A percentile compares a stretch with the other conserved stretches of the same genome.
Evolutionary conservation across 2,797 vertebrate genomes (phyloP).

Genomic region (Danionella dracula): DNA sequence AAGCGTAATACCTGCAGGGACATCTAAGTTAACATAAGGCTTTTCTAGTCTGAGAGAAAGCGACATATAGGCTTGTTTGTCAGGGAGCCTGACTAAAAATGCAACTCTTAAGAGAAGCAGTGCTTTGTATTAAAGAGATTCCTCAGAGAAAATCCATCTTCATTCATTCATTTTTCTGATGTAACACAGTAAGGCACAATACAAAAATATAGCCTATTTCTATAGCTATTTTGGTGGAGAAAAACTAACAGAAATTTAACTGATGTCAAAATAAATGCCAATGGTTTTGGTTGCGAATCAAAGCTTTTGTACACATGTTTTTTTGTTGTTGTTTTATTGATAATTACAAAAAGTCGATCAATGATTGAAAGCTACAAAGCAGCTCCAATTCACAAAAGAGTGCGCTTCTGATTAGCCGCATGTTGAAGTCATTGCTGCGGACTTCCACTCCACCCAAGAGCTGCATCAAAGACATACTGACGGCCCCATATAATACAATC

Average conservation of each 20-base stretch:
- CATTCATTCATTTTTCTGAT: slow-evolving; percentile 25
- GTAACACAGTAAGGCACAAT: slow-evolving; percentile 37
- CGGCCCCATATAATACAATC: slow-evolving; percentile 66
- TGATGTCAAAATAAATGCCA: not conserved
- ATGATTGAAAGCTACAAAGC: slow-evolving; percentile 44
- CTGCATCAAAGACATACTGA: slow-evolving; percentile 61
- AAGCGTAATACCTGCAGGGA: not conserved
- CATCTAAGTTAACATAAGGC: not conserved
- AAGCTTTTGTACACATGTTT: not conserved
- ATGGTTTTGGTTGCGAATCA: too few relatives aligned
- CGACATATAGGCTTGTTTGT: not conserved
- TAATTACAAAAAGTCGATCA: slow-evolving; percentile 40
- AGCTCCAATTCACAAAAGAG: slow-evolving; percentile 40
- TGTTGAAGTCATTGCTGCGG: slow-evolving; percentile 54
- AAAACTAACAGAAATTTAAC: too few relatives aligned
- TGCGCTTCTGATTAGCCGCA: slow-evolving; percentile 50
- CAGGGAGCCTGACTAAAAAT: not conserved
- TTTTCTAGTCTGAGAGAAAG: not conserved
- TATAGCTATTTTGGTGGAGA: too few relatives aligned
- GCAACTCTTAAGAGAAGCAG: slow-evolving; percentile 33
- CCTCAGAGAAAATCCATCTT: slow-evolving; percentile 35
- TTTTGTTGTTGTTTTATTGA: not conserved
- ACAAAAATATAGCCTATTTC: slow-evolving; percentile 15
- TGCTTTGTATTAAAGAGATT: slow-evolving; percentile 52
- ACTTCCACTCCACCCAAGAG: slow-evolving; percentile 47